Conservation (phyloP, 2,888 invertebrate species). For the Drosophila incognita region DNA sequence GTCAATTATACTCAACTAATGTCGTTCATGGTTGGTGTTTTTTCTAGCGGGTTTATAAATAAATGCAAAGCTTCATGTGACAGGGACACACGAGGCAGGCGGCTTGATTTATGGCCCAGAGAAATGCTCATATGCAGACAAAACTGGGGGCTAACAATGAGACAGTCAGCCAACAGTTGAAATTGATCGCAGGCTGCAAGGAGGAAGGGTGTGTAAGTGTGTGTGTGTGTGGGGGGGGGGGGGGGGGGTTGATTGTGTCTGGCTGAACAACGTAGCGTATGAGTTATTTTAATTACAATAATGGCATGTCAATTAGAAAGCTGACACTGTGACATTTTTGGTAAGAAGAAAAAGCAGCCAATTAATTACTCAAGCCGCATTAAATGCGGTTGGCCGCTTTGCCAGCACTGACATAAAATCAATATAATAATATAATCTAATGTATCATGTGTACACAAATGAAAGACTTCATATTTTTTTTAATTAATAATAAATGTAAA, state of each 20-base stretch:
- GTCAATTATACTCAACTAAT: background rate
- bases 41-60: conserved; percentile 55
- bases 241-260: background rate
- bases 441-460: background rate
- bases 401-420: conserved; percentile 33
- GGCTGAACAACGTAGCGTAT: conserved; percentile 54
- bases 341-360: conserved; percentile 28
- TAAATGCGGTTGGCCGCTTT: conserved; percentile 29
- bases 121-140: conserved; percentile 38
- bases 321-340: conserved; percentile 64
- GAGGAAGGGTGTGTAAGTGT: background rate
- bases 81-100: conserved; percentile 42
- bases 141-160: conserved; percentile 24
- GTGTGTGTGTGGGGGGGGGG: background rate
- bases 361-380: conserved; percentile 62
- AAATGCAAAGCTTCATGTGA: conserved; percentile 67
- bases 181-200: conserved; percentile 36
- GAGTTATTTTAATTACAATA: conserved; percentile 80
- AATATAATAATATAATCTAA: conserved; percentile 1
- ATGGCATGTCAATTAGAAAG: conserved; percentile 77
- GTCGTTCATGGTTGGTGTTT: conserved; percentile 6
- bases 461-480: background rate
- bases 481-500: background rate
- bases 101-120: conserved; percentile 65
- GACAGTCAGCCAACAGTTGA: conserved; percentile 28